Base-by-base conservation (phyloP, 2,113 vertebrate species). In the Morone saxatilis region DNA sequence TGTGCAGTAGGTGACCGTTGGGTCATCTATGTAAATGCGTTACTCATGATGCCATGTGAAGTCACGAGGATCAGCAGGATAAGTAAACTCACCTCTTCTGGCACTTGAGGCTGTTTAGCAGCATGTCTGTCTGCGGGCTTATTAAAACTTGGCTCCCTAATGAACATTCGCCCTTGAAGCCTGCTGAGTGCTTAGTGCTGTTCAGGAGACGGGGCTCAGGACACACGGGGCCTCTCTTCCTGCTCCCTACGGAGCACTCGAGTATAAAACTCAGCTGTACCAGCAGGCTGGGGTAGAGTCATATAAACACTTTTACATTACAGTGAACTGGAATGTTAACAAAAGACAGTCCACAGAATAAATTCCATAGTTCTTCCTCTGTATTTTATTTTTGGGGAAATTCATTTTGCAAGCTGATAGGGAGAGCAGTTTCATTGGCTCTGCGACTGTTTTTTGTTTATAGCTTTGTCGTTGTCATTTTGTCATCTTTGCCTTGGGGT, bases 91-190 rank as follows among this genome's bases (percentile, higher is more conserved):
- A 85, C 90, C 82, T 92, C 77, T 90, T 81, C 88, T 94, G 94
- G 91, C 90, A 89, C 89, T 87, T 76, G 83, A 89, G 89, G 88
- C 88, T 86, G 88, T 91, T 86, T 83, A 92, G 89, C 89, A 92
- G 93, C 93, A 86, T 91, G 94, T 94, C 92, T 94, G 93, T 94
- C 93, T 91, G 82, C 91, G 53, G 91, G 81, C 92, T 94, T 94
- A 92, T 94, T 95, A 93, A 93, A 93, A 94, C 93, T 93, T 87
- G 91, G 91, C 93, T 94, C 79, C 83, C 91, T 94, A 94, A 94
- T 93, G 93, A 94, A 90, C 88, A 70, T 86, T 91, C 19, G 84
- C 84, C 93, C 92, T 93, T 92, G 93, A 94, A 93, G 90, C 92
- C 91, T 89, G 92, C 93, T 93, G 92, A 87, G 92, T 89, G 88